These are phyloP conservation scores for Stenoptilia bipunctidactyla DNA, from an alignment of 2,888 invertebrate species.

Conservation along the genomic window DNA sequence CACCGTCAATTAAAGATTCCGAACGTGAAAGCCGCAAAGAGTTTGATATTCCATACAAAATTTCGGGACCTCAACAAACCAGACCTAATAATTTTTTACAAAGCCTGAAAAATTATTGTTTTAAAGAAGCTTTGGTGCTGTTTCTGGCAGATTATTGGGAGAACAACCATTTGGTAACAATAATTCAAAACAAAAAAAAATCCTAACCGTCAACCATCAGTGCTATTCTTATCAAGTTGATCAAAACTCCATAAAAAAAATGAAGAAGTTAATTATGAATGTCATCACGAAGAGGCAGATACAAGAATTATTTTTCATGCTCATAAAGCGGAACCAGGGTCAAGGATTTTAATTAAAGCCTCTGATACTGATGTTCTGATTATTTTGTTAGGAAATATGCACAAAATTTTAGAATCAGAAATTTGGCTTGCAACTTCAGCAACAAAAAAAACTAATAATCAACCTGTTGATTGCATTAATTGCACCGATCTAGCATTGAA, in stretches of 20 bases:
- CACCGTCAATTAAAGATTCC: conserved; percentile 26
- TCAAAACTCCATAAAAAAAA: conserved; percentile 10
- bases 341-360: conserved; percentile 17
- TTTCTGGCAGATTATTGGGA: conserved; percentile 15
- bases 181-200: conserved; percentile 11
- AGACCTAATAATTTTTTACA: conserved; percentile 11
- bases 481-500: conserved; percentile 13
- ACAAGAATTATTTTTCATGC: conserved; percentile 20
- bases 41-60: conserved; percentile 20
- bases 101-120: conserved; percentile 16
- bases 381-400: conserved; percentile 18
- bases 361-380: conserved; percentile 19
- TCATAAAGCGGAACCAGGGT: conserved; percentile 15
- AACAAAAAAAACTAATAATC: conserved; percentile 12
- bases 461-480: conserved; percentile 16
- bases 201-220: conserved; percentile 8
- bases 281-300: conserved; percentile 16
- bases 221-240: conserved; percentile 11
- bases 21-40: conserved; percentile 18
- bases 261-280: conserved; percentile 16
- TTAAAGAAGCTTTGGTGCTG: conserved; percentile 16
- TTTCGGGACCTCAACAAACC: conserved; percentile 22
- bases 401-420: conserved; percentile 15
- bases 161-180: conserved; percentile 7
- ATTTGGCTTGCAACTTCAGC: conserved; percentile 15